Percentiles rank a stretch among this genome's conserved stretches.
Conservation (phyloP, 92 coral and sea anemone species). For the Porites cylindrica region DNA sequence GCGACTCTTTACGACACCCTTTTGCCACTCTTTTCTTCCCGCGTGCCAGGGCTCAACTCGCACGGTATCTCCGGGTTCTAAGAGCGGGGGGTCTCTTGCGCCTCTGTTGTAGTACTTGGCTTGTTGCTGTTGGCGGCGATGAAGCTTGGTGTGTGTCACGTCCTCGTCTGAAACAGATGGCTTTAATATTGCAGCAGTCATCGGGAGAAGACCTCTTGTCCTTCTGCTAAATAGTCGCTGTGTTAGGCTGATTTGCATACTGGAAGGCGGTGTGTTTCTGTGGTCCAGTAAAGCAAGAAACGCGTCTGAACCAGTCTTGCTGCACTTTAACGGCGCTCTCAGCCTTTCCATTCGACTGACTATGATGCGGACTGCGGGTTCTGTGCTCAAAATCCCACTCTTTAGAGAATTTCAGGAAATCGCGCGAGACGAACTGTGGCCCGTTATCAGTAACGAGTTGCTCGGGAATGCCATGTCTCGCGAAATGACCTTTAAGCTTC, state of each 20-base stretch:
- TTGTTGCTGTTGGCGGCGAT: slow-evolving; percentile 40
- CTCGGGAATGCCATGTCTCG: slow-evolving; percentile 32
- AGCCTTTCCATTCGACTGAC: slow-evolving; percentile 40
- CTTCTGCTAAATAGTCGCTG: slow-evolving; percentile 43
- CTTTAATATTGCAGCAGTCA: slow-evolving; percentile 22
- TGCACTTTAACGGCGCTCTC: slow-evolving; percentile 25
- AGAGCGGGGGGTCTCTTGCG: slow-evolving; percentile 15
- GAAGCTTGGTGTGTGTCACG: slow-evolving; percentile 22
- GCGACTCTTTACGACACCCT: slow-evolving; percentile 29
- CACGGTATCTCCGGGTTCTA: slow-evolving; percentile 40
- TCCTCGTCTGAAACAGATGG: slow-evolving; percentile 29
- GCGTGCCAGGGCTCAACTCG: slow-evolving; percentile 29
- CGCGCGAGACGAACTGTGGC: slow-evolving; percentile 8
- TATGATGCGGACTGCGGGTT: slow-evolving; percentile 15
- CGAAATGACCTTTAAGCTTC: not conserved
- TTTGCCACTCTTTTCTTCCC: slow-evolving; percentile 39
- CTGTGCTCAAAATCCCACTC: slow-evolving; percentile 48
- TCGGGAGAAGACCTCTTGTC: slow-evolving; percentile 29
- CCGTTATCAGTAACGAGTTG: slow-evolving; percentile 29
- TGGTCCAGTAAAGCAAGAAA: slow-evolving; percentile 21
- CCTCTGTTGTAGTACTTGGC: slow-evolving; percentile 47
- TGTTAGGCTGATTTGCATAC: slow-evolving; percentile 39
- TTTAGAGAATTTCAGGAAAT: slow-evolving; percentile 29
- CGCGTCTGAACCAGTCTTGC: slow-evolving; percentile 13
- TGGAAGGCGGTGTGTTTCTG: slow-evolving; percentile 20